These are phyloP conservation scores for Drosophila suboccidentalis DNA, from an alignment of 2,888 invertebrate species.

Conservation along the genomic window DNA sequence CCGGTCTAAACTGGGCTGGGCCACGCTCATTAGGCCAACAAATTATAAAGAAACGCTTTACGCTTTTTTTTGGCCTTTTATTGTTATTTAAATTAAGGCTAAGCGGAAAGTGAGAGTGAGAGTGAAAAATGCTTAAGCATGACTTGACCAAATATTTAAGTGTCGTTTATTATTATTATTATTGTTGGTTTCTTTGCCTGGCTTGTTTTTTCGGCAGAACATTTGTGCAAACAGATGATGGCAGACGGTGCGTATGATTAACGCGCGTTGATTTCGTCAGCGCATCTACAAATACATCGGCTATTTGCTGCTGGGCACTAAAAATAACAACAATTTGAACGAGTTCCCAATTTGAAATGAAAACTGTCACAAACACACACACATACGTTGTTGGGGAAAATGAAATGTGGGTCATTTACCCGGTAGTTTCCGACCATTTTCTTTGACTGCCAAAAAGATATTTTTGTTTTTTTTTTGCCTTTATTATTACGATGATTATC, in stretches of 20 bases:
- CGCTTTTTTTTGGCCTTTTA: constrained; percentile 19
- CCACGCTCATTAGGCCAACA: constrained; percentile 64
- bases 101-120: constrained; percentile 44
- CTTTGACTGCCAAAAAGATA: constrained; percentile 43
- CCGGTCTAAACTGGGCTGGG: constrained; percentile 14
- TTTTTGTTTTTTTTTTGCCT: constrained; percentile 32
- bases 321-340: constrained; percentile 48
- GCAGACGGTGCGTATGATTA: constrained; percentile 66
- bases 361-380: constrained; percentile 61
- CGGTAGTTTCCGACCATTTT: constrained; percentile 49
- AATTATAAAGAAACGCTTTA: constrained; percentile 42
- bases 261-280: constrained; percentile 44
- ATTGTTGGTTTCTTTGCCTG: constrained; percentile 8
- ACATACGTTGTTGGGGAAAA: constrained; percentile 5
- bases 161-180: constrained; percentile 3
- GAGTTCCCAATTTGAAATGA: constrained; percentile 59
- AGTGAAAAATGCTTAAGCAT: constrained; percentile 37
- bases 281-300: constrained; percentile 24
- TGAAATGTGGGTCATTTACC: constrained; percentile 77
- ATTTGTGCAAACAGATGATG: constrained; percentile 58
- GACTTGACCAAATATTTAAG: constrained; percentile 40
- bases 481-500: constrained; percentile 64
- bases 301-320: constrained; percentile 41
- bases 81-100: constrained; percentile 58
- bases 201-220: constrained; percentile 39